A percentile compares a stretch with the other conserved stretches of the same genome.
These are phyloP conservation scores for Naja naja DNA, from an alignment of 2,113 vertebrate species.

Conservation along the genomic window DNA sequence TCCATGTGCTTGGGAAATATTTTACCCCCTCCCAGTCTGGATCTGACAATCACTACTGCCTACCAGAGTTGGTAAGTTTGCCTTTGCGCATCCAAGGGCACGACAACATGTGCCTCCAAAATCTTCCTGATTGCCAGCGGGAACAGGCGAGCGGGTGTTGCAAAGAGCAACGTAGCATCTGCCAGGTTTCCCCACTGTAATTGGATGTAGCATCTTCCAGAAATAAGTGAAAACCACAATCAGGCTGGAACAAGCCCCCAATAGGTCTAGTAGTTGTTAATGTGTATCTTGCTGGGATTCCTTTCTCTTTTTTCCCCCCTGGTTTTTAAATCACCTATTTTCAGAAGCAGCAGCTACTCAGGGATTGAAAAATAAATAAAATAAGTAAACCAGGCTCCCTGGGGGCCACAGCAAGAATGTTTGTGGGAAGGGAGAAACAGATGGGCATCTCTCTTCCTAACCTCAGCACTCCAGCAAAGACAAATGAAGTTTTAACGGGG, in stretches of 20 bases:
- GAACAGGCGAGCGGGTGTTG: not conserved
- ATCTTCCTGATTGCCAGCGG: not conserved
- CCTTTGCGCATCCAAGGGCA: not conserved
- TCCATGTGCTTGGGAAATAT: rapidly evolving
- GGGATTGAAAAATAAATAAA: not conserved
- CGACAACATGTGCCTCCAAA: not conserved
- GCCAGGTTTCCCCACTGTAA: rapidly evolving
- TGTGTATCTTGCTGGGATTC: not conserved
- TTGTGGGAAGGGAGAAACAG: rapidly evolving
- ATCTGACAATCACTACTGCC: not conserved
- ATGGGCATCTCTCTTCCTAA: not conserved
- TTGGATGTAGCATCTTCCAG: not conserved
- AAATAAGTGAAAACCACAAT: rapidly evolving
- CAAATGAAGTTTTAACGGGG: not conserved
- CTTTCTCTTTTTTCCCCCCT: rapidly evolving
- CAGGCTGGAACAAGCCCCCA: rapidly evolving
- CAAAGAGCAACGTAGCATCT: not conserved
- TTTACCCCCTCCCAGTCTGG: not conserved
- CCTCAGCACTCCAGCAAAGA: not conserved
- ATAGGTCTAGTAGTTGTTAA: rapidly evolving
- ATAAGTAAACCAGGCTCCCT: rapidly evolving
- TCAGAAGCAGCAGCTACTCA: not conserved
- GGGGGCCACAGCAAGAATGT: rapidly evolving
- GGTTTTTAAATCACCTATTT: not conserved
- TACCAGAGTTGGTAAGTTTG: not conserved